A percentile compares a stretch with the other conserved stretches of the same genome.
Conservation (phyloP, 2,888 invertebrate species). For the Carabus problematicus region DNA sequence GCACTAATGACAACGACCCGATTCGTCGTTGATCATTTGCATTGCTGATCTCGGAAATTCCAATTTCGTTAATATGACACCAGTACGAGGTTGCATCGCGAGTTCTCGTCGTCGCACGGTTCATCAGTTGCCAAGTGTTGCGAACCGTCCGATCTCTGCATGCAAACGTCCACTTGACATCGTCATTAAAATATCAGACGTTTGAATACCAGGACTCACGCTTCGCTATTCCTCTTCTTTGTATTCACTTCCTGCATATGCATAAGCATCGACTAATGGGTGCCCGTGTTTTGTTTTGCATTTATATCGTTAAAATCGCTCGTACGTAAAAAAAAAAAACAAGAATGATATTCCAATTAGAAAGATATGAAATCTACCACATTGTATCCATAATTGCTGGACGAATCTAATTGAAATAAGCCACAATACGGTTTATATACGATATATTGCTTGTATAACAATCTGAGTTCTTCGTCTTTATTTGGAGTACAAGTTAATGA, state of each 20-base stretch:
- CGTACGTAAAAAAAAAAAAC: too few relatives aligned
- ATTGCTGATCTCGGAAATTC: constrained; percentile 23
- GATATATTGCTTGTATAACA: too few relatives aligned
- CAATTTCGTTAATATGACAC: constrained; percentile 21
- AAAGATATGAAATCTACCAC: too few relatives aligned
- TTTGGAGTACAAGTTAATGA: too few relatives aligned
- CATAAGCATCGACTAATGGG: not conserved
- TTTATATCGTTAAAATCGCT: too few relatives aligned
- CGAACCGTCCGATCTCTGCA: not conserved
- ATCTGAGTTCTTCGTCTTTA: too few relatives aligned
- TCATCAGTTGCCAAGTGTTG: constrained; percentile 7
- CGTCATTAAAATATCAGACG: constrained; percentile 20
- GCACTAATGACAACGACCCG: constrained; percentile 6
- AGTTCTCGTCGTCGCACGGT: not conserved
- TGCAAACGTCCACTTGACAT: constrained; percentile 8
- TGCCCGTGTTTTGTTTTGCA: too few relatives aligned
- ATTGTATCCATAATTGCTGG: too few relatives aligned
- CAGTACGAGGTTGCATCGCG: not conserved
- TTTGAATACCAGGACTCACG: not conserved
- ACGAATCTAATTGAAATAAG: too few relatives aligned
- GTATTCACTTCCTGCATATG: not conserved
- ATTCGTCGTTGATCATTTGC: constrained; percentile 16
- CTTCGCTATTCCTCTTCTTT: not conserved
- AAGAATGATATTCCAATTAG: too few relatives aligned
- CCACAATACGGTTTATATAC: too few relatives aligned